Conservation (phyloP, 2,797 vertebrate genomes). For the Periophthalmus magnuspinnatus region DNA sequence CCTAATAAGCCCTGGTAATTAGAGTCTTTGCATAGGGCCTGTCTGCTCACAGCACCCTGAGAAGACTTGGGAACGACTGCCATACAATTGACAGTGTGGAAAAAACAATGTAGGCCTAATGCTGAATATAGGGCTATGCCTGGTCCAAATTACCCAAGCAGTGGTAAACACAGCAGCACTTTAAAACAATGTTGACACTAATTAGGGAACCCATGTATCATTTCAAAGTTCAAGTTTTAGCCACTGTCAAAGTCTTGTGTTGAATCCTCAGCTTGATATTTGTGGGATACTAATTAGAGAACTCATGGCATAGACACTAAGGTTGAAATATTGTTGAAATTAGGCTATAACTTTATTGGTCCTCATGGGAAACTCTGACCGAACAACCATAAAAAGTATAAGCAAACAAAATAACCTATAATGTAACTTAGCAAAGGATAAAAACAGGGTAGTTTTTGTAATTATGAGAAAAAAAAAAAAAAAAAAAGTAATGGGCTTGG, state of each 20-base stretch:
- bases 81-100: constrained; percentile 78
- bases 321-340: neutral
- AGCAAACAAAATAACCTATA: neutral
- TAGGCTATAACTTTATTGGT: constrained; percentile 3
- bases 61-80: constrained; percentile 74
- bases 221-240: constrained; percentile 70
- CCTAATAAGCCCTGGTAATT: constrained; percentile 80
- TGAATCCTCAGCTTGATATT: constrained; percentile 53
- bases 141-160: constrained; percentile 76
- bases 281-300: constrained; percentile 61
- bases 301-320: constrained; percentile 1
- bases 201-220: constrained; percentile 78
- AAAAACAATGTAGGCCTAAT: constrained; percentile 69
- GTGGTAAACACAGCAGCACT: constrained; percentile 78
- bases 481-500: neutral
- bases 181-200: constrained; percentile 82
- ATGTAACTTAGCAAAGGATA: neutral
- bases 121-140: constrained; percentile 68
- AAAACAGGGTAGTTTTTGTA: neutral
- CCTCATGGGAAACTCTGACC: neutral
- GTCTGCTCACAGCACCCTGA: constrained; percentile 70
- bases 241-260: constrained; percentile 56
- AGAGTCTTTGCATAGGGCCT: constrained; percentile 75
- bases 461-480: neutral
- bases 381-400: neutral